Base-by-base conservation (phyloP, 1,140 invertebrate genomes). In the Linepithema humile region DNA sequence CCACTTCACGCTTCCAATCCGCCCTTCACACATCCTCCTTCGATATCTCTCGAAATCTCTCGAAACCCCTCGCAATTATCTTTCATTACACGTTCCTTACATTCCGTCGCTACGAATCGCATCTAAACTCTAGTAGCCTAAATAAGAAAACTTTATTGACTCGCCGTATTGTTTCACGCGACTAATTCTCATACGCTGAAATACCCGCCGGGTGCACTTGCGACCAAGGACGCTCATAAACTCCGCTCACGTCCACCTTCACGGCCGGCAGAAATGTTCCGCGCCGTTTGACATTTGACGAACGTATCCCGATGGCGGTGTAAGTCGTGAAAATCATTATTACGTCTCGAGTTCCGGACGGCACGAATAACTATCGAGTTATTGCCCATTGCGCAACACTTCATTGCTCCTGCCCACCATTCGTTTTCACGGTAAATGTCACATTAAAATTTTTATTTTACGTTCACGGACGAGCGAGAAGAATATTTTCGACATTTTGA, bases 141-240 rank as follows among this genome's bases (percentile, higher is more conserved):
- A 69, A 17, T 53, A 10, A 80, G n/a, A 10, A 53, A 53, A 65
- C 9, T 70, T 80, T 35, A 55, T 70, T 43, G 32, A 40, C 53
- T 15, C n/a, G 26, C n/a, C 10, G 6, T 15, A 17, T 29, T 7
- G 48, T 69, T 69, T 20, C 60, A 2, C 35, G 29, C 75, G 5
- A 69, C 35, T 43, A 40, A 43, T 23, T 70, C 35, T 69, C n/a
- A 17, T 20, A 69, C 29, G 50, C 10, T 26, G 64, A 64, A 23
- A 70, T 40, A 70, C 12, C 17, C 64, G 40, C 20, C 23, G 17
- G 35, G 7, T 40, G 35, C 48, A 23, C 57, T 69, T 43, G 43
- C 6, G n/a, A n/a, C 26, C 48, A 12, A n/a, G 48, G 20, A 29
- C 60, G 62, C 38, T 67, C 59, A 32, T 78, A 78, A 78, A 78